Evolutionary conservation across 64 coral and sea anemone species (phyloP), one percentile per base, ranked within the genome.

Genomic region (Stichodactyla mertensii): DNA sequence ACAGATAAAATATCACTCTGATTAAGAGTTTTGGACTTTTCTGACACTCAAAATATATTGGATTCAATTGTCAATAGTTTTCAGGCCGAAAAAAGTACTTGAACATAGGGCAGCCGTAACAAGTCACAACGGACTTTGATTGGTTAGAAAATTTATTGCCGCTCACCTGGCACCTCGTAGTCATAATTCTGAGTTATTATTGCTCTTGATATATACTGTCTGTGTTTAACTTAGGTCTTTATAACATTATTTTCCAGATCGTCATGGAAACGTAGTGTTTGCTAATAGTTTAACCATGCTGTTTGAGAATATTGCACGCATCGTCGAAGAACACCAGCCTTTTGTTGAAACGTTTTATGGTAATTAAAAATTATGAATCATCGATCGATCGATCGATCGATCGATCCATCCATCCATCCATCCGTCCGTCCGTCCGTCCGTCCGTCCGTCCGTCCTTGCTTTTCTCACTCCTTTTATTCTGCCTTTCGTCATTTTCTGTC

Each of bases 281-380:
- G 97, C 97, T 16, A 94, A 99, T 77, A 95, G 92, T 15, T 71
- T 99, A 7, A 99, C 93, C 12, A 88, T 95, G 88, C 85, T 99
- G 61, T 90, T 90, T 87, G 97, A 99, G 57, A 86, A 92, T 70
- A 92, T 99, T 77, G 97, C 97, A 22, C 87, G 97, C 0, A 92
- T 95, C n/a, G 97, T 99, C 10, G 97, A 99, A 83, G 97, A 94
- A 70, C 97, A 95, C 74, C 97, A 99, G 88, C 97, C 97, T 7
- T 92, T 93, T 83, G 93, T 99, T 52, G 93, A 95, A 81, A 99
- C 97, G 11, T 99, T 95, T 56, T 99, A 99, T 70, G 97, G 97
- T 99, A 71, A 45, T 45, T 45, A 45, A 45, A 45, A 45, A 45
- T 2, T 45, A 45, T 45, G 36, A 45, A 45, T 45, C 55, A 26